Evolutionary conservation across 2,888 invertebrate species (phyloP).

Genomic region (Lasioglossum malachurum): DNA sequence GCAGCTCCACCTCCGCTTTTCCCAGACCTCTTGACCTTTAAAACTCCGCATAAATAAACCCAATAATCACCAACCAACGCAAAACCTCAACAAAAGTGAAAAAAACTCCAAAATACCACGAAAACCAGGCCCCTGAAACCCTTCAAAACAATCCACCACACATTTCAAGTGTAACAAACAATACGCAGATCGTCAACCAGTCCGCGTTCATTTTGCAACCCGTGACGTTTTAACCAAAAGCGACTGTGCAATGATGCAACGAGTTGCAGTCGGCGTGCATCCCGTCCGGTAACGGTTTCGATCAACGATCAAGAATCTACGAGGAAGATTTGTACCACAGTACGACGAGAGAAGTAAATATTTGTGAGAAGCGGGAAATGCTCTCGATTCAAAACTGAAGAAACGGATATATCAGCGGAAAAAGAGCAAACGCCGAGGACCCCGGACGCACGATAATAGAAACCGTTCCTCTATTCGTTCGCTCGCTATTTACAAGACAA

Average conservation of each 20-base stretch:
- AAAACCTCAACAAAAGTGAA: not conserved
- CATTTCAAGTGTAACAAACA: not conserved
- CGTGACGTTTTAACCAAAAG: not conserved
- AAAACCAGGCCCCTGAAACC: not conserved
- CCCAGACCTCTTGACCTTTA: not conserved
- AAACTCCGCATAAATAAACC: not conserved
- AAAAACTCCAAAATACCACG: not conserved
- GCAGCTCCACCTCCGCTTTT: not conserved
- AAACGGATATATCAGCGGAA: slow-evolving; percentile 38
- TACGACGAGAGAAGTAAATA: not conserved
- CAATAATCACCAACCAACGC: not conserved
- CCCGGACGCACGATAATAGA: slow-evolving; percentile 57
- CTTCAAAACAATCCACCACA: not conserved
- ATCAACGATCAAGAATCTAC: not conserved
- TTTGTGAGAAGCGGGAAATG: slow-evolving; percentile 28
- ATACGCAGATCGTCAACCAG: not conserved
- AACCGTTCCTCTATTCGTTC: slow-evolving; percentile 39
- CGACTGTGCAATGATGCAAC: not conserved
- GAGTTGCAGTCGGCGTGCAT: not conserved
- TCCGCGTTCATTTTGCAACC: not conserved
- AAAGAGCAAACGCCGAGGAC: slow-evolving; percentile 38
- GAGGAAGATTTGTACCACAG: not conserved
- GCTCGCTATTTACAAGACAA: slow-evolving; percentile 63
- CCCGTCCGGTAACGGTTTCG: not conserved
- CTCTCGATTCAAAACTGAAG: slow-evolving; percentile 43